Conservation (phyloP, 2,888 invertebrate genomes). For the Morpho helenor region DNA sequence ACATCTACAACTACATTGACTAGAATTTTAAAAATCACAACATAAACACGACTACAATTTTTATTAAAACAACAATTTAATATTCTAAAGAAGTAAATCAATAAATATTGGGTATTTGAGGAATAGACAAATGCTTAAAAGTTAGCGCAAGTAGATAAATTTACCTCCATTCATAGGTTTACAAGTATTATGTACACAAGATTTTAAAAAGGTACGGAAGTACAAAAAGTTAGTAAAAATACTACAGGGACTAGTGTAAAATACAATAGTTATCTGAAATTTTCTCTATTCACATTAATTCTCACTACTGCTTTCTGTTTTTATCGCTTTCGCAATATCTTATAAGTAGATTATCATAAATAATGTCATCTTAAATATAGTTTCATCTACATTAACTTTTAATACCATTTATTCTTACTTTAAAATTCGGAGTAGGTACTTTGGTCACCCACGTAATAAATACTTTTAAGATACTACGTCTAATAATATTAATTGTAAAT, state of each 20-base stretch:
- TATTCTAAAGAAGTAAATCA: neutral
- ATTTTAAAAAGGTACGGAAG: constrained; percentile 41
- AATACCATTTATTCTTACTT: constrained; percentile 41
- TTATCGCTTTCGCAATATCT: constrained; percentile 42
- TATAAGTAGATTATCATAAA: constrained; percentile 27
- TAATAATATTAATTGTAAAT: constrained; percentile 19
- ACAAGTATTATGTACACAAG: constrained; percentile 12
- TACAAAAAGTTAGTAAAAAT: constrained; percentile 74
- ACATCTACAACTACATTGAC: constrained; percentile 26
- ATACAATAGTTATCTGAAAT: constrained; percentile 45
- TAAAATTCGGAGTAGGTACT: constrained; percentile 59
- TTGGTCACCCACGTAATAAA: constrained; percentile 46
- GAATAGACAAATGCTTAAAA: neutral
- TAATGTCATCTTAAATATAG: constrained; percentile 22
- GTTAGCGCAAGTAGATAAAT: neutral
- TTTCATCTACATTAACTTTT: constrained; percentile 29
- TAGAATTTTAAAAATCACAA: constrained; percentile 14
- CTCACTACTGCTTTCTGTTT: constrained; percentile 70
- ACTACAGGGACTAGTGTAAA: constrained; percentile 64
- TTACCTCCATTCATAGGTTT: neutral
- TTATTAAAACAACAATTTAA: constrained; percentile 1
- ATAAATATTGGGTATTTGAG: neutral
- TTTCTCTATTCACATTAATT: constrained; percentile 43
- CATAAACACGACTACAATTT: constrained; percentile 3
- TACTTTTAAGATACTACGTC: constrained; percentile 6